A percentile compares a stretch with the other conserved stretches of the same genome.
These are phyloP conservation scores for Ormia ochracea DNA, from an alignment of 2,888 invertebrate genomes.

Conservation along the genomic window DNA sequence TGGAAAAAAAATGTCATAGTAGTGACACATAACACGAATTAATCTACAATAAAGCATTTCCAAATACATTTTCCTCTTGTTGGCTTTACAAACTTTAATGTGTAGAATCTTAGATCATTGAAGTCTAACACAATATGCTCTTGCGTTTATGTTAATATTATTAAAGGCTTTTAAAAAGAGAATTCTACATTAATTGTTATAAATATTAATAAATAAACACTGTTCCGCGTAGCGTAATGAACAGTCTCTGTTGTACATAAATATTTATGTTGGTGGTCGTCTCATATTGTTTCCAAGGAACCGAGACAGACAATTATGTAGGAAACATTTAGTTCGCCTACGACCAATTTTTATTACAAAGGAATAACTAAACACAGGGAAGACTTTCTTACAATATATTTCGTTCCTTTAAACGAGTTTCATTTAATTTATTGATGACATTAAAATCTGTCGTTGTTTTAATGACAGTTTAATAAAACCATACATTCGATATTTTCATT, in stretches of 20 bases:
- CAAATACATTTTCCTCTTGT: too few relatives aligned
- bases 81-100: too few relatives aligned
- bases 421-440: slow-evolving; percentile 42
- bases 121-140: neutral
- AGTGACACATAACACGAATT: neutral
- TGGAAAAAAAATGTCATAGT: neutral
- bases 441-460: slow-evolving; percentile 29
- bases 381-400: slow-evolving; percentile 12
- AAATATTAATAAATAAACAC: neutral
- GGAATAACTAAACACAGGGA: slow-evolving; percentile 1
- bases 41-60: neutral
- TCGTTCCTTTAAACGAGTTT: slow-evolving; percentile 46
- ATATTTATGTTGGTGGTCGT: slow-evolving; percentile 31
- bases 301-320: slow-evolving; percentile 10
- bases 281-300: slow-evolving; percentile 7
- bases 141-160: neutral
- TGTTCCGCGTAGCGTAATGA: neutral
- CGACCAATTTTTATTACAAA: neutral
- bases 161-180: neutral
- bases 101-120: neutral
- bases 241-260: slow-evolving; percentile 1
- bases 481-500: neutral
- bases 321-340: slow-evolving; percentile 28
- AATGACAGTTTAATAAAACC: slow-evolving; percentile 21
- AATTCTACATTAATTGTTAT: neutral